A percentile compares a stretch with the other conserved stretches of the same genome.
Conservation (phyloP, 2,888 invertebrate species). For the Acleris cristana region DNA sequence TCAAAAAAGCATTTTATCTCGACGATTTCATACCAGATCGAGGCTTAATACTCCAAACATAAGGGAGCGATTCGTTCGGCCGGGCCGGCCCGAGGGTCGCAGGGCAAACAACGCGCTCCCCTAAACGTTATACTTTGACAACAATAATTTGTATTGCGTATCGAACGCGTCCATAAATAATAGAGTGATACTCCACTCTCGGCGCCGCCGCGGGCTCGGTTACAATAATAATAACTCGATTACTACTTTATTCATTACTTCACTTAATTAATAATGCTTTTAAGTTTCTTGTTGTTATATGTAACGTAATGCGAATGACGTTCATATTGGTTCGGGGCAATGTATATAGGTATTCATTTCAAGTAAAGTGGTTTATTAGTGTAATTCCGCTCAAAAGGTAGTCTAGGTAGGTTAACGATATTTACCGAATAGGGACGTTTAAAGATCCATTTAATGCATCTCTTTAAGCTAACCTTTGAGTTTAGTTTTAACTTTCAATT, state of each 20-base stretch:
- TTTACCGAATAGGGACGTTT: no score
- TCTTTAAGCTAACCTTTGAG: no score
- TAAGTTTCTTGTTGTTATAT: no score
- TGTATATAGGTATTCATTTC: no score
- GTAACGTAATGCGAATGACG: no score
- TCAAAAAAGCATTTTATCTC: constrained; percentile 66
- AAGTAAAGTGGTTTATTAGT: no score
- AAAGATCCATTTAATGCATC: no score
- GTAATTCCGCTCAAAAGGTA: no score
- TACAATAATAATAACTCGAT: constrained; percentile 50
- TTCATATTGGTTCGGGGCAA: no score
- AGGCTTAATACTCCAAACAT: constrained; percentile 57
- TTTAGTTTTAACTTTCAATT: no score
- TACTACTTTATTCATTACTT: constrained; percentile 33
- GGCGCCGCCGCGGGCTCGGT: constrained; percentile 55
- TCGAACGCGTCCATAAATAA: constrained; percentile 83
- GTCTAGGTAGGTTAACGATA: no score
- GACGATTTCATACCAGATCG: constrained; percentile 52
- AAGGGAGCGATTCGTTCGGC: constrained; percentile 63
- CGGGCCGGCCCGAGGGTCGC: constrained; percentile 70
- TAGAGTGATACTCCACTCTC: constrained; percentile 79
- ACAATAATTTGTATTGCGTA: constrained; percentile 85
- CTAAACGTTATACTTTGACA: constrained; percentile 84
- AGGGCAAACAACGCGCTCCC: constrained; percentile 80
- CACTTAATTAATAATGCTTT: no score